phyloP scores from a whole-genome alignment of 2,888 invertebrate species.

The Epirrhoe tristata region DNA sequence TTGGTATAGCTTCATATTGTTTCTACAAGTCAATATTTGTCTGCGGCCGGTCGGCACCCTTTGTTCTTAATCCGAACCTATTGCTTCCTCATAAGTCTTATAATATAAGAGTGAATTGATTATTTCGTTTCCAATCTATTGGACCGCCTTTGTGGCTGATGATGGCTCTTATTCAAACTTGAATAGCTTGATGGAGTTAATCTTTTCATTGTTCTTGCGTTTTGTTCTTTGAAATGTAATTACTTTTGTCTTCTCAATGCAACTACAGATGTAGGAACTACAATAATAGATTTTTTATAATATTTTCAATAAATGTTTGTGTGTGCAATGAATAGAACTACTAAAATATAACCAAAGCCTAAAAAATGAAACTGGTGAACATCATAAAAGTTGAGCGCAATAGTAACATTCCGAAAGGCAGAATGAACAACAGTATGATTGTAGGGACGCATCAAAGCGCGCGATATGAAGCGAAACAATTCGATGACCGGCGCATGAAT shows the following conservation, averaged over 20 bases:
- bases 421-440: conserved; percentile 49
- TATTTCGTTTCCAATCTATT: conserved; percentile 73
- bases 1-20: conserved; percentile 63
- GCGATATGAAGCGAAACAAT: conserved; percentile 80
- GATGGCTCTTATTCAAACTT: conserved; percentile 67
- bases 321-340: neutral
- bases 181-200: conserved; percentile 57
- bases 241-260: neutral
- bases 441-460: conserved; percentile 67
- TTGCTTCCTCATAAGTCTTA: conserved; percentile 65
- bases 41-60: conserved; percentile 74
- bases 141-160: conserved; percentile 64
- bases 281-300: neutral
- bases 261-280: neutral
- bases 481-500: conserved; percentile 81
- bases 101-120: conserved; percentile 81
- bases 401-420: conserved; percentile 31
- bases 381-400: conserved; percentile 13
- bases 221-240: conserved; percentile 33
- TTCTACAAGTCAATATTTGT: conserved; percentile 85
- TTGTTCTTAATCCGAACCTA: conserved; percentile 77
- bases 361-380: neutral
- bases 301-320: neutral
- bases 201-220: conserved; percentile 62
- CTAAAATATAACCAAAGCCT: neutral